These are phyloP conservation scores for Petroica traversi DNA, from an alignment of 2,113 vertebrate genomes.

Conservation along the genomic window DNA sequence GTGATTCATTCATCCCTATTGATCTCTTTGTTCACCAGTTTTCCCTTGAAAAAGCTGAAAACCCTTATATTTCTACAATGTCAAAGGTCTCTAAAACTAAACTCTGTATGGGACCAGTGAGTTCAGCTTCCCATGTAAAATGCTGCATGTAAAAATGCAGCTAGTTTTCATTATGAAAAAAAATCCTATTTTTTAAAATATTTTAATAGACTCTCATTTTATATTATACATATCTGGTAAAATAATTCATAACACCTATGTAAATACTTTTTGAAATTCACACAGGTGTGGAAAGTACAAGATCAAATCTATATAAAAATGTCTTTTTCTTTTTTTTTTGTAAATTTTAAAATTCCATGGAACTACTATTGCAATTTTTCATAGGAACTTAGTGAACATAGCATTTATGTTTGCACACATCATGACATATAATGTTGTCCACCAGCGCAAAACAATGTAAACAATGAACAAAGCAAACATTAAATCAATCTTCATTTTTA, in stretches of 20 bases:
- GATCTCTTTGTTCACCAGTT: background rate
- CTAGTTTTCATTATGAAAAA: background rate
- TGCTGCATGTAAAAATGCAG: background rate
- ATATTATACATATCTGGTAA: background rate
- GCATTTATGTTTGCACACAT: background rate
- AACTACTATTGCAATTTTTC: background rate
- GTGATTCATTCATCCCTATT: background rate
- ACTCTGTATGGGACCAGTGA: background rate
- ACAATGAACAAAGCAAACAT: background rate
- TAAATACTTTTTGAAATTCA: background rate
- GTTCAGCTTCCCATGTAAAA: background rate
- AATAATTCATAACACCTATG: background rate
- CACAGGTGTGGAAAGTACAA: background rate
- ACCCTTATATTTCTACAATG: background rate
- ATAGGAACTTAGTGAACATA: background rate
- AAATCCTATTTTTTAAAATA: accelerated
- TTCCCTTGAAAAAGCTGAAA: background rate
- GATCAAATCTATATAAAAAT: background rate
- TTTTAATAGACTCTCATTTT: background rate
- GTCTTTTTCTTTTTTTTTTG: background rate
- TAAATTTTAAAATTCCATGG: background rate
- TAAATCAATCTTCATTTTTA: background rate
- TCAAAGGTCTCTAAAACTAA: background rate
- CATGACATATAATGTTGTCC: background rate
- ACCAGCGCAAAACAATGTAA: background rate